Evolutionary conservation across 1,140 invertebrate species (phyloP), one percentile per base, ranked within the genome.

Genomic region (Diuraphis noxia): DNA sequence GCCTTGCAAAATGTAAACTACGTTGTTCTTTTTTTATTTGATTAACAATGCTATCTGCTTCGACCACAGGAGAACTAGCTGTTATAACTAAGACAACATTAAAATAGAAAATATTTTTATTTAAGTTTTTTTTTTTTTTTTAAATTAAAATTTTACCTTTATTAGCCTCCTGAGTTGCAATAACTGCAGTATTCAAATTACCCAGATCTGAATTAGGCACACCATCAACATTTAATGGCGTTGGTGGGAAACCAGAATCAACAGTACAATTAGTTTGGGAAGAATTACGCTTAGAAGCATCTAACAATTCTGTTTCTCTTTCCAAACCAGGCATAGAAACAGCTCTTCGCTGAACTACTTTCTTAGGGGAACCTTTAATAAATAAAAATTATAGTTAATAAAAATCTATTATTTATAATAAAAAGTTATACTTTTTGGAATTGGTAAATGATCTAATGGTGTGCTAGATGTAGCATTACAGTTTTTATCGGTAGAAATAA

Each of bases 401-500:
- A n/a, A 89, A 63, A 77, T 43, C 2, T 25, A 34, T 89, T 23
- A 34, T 34, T 77, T 89, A 77, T 79, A 10, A 89, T 36, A 6
- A 90, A 79, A 46, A 17, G 25, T 79, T 79, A 30, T 91, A 91
- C 89, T 81, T 91, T 91, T 91, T 49, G 89, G 89, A 52, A 91
- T 46, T 49, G 41, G 72, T 81, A 91, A 91, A 91, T 91, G 77
- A 36, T 93, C 92, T 93, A 92, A 89, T 87, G 92, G 92, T 93
- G 93, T 93, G 52, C 94, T 93, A 56, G 92, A 93, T 40, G 96
- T 96, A 34, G 96, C 96, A 94, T 96, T 96, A 93, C 96, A 96
- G 93, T 96, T 96, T 93, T 96, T 96, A 93, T 97, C 96, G 79
- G 43, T 52, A 49, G 89, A n/a, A 49, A 94, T 93, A 82, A 94